phyloP scores from a whole-genome alignment of 2,888 invertebrate species.

The Orthonychiurus folsomi region DNA sequence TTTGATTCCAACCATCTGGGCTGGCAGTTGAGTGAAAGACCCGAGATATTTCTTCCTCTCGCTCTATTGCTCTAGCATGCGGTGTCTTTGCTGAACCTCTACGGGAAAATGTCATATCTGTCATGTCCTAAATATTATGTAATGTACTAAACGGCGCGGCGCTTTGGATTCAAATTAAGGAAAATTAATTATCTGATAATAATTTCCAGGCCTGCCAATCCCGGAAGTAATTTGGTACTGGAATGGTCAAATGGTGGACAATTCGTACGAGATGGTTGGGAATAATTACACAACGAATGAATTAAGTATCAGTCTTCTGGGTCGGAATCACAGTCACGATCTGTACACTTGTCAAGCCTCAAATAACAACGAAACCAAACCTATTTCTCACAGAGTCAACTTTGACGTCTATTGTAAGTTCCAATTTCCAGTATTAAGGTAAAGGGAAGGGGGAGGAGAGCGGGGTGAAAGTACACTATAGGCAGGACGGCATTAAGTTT shows the following conservation, averaged over 20 bases:
- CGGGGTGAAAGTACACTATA: too few species aligned
- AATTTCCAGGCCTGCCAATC: constrained; percentile 61
- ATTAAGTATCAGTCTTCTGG: constrained; percentile 61
- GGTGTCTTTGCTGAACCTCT: neutral
- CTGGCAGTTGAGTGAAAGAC: too few species aligned
- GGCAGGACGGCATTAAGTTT: neutral
- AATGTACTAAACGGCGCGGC: too few species aligned
- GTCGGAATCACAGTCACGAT: constrained; percentile 62
- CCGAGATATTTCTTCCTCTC: neutral
- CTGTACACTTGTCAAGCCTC: constrained; percentile 69
- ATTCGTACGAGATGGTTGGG: constrained; percentile 55
- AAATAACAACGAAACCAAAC: constrained; percentile 60
- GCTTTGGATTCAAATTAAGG: neutral
- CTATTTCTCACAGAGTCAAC: constrained; percentile 62
- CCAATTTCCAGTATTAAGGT: too few species aligned
- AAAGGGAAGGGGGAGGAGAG: neutral
- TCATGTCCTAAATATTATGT: too few species aligned
- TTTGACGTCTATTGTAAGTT: constrained; percentile 60
- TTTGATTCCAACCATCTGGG: too few species aligned
- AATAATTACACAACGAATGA: constrained; percentile 58
- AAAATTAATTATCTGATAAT: neutral
- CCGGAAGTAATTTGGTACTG: constrained; percentile 78
- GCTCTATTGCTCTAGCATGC: neutral
- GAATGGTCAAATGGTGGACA: constrained; percentile 63
- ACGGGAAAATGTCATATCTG: too few species aligned